These are phyloP conservation scores for Noctilio leporinus DNA, from an alignment of 2,113 vertebrate species.

Conservation along the genomic window DNA sequence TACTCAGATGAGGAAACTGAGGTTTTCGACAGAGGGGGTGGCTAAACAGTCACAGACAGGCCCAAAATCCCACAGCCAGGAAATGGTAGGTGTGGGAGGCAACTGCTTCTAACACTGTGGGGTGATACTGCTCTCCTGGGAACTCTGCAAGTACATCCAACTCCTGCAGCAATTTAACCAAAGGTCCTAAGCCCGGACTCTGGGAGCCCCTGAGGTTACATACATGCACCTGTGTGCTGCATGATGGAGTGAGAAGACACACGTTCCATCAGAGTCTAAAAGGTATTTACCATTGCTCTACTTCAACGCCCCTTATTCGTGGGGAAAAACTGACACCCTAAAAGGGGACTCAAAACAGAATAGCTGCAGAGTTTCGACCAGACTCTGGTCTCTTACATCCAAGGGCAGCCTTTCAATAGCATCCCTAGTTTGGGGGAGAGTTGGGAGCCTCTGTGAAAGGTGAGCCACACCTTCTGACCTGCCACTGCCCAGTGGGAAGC, in stretches of 20 bases:
- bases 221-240: background rate
- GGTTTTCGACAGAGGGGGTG: background rate
- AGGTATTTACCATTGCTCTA: background rate
- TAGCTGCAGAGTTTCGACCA: background rate
- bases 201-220: background rate
- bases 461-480: background rate
- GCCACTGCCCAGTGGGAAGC: background rate
- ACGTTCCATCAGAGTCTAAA: background rate
- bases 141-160: background rate
- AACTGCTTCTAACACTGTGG: background rate
- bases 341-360: background rate
- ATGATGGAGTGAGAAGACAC: background rate
- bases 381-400: background rate
- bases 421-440: background rate
- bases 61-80: background rate
- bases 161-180: background rate
- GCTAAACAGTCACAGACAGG: background rate
- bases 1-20: background rate
- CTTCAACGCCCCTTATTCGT: background rate
- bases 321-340: background rate
- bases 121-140: background rate
- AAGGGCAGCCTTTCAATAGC: background rate
- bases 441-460: background rate
- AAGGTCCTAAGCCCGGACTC: background rate
- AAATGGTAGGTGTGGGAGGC: background rate